A percentile compares a stretch with the other conserved stretches of the same genome.
These are phyloP conservation scores for Micronycteris hirsuta DNA, from an alignment of 2,113 vertebrate species.

Conservation along the genomic window DNA sequence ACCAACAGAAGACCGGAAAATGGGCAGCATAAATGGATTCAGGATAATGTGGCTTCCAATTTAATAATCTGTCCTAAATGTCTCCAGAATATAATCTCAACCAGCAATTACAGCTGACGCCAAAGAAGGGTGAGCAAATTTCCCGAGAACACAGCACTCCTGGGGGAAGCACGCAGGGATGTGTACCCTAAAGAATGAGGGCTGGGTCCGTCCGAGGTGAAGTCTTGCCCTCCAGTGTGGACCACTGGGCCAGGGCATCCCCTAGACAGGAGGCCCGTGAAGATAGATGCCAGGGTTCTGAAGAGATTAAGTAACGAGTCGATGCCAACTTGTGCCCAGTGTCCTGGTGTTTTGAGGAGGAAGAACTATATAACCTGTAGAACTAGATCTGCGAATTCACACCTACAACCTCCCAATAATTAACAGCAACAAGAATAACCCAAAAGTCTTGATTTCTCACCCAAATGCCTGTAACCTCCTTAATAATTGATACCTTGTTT, in stretches of 20 bases:
- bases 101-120: background rate
- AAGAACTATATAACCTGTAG: background rate
- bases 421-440: background rate
- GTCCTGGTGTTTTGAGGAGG: background rate
- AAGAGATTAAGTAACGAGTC: background rate
- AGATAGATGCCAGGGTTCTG: background rate
- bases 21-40: background rate
- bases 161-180: background rate
- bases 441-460: background rate
- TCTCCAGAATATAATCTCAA: background rate
- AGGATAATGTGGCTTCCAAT: background rate
- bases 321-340: background rate
- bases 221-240: background rate
- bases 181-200: background rate
- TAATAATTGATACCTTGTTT: background rate
- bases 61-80: background rate
- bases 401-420: background rate
- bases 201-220: background rate
- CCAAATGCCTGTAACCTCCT: background rate
- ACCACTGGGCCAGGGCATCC: background rate
- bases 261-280: background rate
- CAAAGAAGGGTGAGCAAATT: background rate
- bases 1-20: background rate
- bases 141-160: background rate
- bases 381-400: background rate